Conservation (phyloP, 1,140 invertebrate genomes). For the Calosoma granatense region DNA sequence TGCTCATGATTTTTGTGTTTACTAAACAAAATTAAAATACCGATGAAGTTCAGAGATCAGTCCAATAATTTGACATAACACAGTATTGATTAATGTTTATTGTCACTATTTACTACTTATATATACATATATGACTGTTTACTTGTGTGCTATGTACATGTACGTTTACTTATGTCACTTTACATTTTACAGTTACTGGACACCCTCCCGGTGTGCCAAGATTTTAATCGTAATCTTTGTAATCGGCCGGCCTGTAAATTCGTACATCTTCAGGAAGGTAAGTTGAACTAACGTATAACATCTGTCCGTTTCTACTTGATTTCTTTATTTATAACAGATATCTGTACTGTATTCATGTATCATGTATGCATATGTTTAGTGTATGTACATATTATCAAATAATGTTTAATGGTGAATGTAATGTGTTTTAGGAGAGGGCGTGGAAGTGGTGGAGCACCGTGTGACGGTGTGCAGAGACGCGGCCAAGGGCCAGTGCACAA, state of each 20-base stretch:
- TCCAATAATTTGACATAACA: neutral
- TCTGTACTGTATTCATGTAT: constrained; percentile 17
- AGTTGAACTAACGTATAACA: constrained; percentile 31
- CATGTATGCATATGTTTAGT: neutral
- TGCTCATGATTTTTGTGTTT: constrained; percentile 6
- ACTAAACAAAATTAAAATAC: constrained; percentile 2
- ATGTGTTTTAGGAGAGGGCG: constrained; percentile 72
- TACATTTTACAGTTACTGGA: constrained; percentile 88
- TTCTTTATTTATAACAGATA: no score
- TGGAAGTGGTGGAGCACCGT: constrained; percentile 86
- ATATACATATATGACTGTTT: neutral
- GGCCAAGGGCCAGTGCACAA: constrained; percentile 79
- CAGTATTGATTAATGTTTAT: neutral
- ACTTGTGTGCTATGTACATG: neutral
- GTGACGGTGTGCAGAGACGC: constrained; percentile 91
- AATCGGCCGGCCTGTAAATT: constrained; percentile 91
- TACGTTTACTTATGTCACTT: neutral
- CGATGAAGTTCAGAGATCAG: neutral
- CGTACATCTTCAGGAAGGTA: constrained; percentile 90
- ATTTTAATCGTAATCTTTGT: constrained; percentile 96
- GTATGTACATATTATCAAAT: no score
- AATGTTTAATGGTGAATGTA: no score
- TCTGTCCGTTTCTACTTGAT: no score
- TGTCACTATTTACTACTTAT: neutral
- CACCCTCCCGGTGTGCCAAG: constrained; percentile 99